Evolutionary conservation across 1,140 invertebrate species (phyloP).

Genomic region (Sipha flava): DNA sequence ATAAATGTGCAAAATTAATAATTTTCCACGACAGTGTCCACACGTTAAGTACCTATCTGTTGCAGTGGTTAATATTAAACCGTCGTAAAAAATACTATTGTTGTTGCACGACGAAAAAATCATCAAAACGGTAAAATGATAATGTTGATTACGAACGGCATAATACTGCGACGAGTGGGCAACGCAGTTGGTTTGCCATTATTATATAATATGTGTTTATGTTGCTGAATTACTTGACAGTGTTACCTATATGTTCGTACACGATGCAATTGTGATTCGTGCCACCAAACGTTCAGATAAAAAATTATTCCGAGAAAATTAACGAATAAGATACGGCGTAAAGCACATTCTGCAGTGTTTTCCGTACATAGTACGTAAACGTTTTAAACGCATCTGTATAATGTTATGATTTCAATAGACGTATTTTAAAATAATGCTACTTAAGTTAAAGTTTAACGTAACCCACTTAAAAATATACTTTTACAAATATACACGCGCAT

Average conservation of each 20-base stretch:
- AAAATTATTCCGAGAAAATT: not conserved
- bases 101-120: too few species aligned
- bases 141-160: not conserved
- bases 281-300: not conserved
- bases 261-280: not conserved
- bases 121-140: not conserved
- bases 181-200: not conserved
- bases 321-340: not conserved
- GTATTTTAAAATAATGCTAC: too few species aligned
- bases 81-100: too few species aligned
- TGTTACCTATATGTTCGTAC: not conserved
- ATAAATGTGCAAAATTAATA: too few species aligned
- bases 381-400: too few species aligned
- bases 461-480: too few species aligned
- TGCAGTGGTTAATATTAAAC: too few species aligned
- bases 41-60: too few species aligned
- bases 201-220: not conserved
- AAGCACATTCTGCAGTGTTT: not conserved
- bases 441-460: too few species aligned
- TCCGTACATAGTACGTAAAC: not conserved
- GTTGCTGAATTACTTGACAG: not conserved
- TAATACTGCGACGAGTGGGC: not conserved
- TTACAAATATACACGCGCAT: too few species aligned
- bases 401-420: too few species aligned
- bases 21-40: too few species aligned